phyloP scores from a whole-genome alignment of 37 sponge, comb jelly and placozoan genomes.

The Hexactinellida sp. region DNA sequence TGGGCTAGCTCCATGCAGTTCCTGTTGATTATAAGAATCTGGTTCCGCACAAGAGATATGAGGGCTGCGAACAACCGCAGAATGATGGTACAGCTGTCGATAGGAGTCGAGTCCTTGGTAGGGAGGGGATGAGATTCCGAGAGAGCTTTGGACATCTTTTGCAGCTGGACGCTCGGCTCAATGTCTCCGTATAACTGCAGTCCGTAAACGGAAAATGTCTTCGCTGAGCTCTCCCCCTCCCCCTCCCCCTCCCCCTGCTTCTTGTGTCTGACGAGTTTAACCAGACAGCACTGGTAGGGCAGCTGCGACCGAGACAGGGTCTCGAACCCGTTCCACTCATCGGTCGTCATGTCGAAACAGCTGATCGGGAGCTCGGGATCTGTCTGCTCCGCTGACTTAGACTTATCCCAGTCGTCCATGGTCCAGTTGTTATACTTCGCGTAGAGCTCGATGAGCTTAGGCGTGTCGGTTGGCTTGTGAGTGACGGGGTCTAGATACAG shows the following conservation, averaged over 20 bases:
- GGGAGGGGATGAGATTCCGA: constrained; percentile 6
- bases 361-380: background rate
- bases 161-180: background rate
- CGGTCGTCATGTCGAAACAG: background rate
- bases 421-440: background rate
- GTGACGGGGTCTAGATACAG: background rate
- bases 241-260: background rate
- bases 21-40: background rate
- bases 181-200: background rate
- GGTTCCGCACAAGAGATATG: background rate
- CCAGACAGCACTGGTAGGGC: background rate
- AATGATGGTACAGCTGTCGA: background rate
- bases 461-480: background rate
- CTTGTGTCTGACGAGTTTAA: background rate
- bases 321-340: background rate
- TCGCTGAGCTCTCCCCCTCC: background rate
- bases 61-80: background rate
- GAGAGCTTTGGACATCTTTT: background rate
- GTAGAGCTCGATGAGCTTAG: background rate
- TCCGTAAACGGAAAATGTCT: background rate
- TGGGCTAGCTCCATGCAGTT: background rate
- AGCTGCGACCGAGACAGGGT: background rate
- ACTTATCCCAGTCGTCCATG: background rate
- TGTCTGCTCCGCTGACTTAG: background rate
- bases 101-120: background rate